Conservation (phyloP, 2,888 invertebrate species). For the Halocaridina rubra region DNA sequence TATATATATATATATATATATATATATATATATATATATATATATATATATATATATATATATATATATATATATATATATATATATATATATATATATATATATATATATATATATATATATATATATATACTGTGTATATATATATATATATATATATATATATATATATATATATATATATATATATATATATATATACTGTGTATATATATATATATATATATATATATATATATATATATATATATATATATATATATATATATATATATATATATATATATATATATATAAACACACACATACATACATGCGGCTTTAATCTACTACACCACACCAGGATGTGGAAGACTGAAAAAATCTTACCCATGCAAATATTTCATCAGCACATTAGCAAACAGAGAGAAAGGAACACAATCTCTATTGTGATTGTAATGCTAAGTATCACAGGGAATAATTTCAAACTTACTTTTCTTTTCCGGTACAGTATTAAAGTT, state of each 20-base stretch:
- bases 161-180: constrained; percentile 17
- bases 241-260: constrained; percentile 39
- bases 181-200: constrained; percentile 20
- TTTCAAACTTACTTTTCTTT: no score
- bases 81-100: neutral
- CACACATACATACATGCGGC: no score
- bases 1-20: constrained; percentile 11
- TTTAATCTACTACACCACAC: no score
- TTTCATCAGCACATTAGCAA: no score
- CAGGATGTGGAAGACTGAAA: no score
- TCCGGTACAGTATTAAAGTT: no score
- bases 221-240: constrained; percentile 37
- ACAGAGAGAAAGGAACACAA: no score
- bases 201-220: neutral
- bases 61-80: neutral
- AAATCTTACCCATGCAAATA: no score
- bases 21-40: constrained; percentile 14
- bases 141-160: constrained; percentile 29
- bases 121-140: neutral
- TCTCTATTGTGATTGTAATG: no score
- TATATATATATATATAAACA: constrained; percentile 33
- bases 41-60: constrained; percentile 7
- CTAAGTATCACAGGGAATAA: no score
- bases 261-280: constrained; percentile 37
- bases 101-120: neutral